Conservation (phyloP, 2,888 invertebrate genomes). For the Entomobrya multifasciata region DNA sequence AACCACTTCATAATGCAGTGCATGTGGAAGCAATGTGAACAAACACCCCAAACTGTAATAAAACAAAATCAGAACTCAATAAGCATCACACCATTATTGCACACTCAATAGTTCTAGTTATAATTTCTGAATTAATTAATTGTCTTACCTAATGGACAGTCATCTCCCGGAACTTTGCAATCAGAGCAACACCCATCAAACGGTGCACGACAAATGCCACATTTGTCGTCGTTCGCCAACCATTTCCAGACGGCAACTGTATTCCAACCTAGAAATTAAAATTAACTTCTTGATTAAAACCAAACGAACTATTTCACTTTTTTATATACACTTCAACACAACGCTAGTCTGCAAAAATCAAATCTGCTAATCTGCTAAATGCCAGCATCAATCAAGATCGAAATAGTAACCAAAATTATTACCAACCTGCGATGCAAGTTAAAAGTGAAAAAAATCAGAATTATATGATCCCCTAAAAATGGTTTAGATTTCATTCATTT, state of each 20-base stretch:
- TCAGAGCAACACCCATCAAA: conserved; percentile 99
- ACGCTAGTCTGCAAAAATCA: too few species aligned
- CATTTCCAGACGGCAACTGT: conserved; percentile 99
- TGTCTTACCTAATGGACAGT: conserved; percentile 90
- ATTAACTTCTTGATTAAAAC: not conserved
- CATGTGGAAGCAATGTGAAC: conserved; percentile 99
- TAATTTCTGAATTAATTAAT: too few species aligned
- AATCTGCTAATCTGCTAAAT: too few species aligned
- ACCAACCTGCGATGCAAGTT: too few species aligned
- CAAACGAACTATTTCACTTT: too few species aligned
- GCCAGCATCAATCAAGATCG: too few species aligned
- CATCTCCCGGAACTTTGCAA: conserved; percentile 98
- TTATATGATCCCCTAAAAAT: too few species aligned
- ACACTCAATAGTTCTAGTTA: not conserved
- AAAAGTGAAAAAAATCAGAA: too few species aligned
- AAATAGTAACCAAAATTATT: too few species aligned
- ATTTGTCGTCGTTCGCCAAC: conserved; percentile 99
- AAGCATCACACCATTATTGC: not conserved
- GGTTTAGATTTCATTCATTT: not conserved
- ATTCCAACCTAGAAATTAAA: conserved; percentile 87
- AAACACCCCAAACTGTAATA: conserved; percentile 94
- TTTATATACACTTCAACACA: too few species aligned
- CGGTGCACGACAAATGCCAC: conserved; percentile 99
- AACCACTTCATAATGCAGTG: conserved; percentile 99
- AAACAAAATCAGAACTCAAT: conserved; percentile 66